Percentiles rank a stretch among this genome's conserved stretches.
phyloP scores from a whole-genome alignment of 1,140 invertebrate genomes.

The Gryon sp. region DNA sequence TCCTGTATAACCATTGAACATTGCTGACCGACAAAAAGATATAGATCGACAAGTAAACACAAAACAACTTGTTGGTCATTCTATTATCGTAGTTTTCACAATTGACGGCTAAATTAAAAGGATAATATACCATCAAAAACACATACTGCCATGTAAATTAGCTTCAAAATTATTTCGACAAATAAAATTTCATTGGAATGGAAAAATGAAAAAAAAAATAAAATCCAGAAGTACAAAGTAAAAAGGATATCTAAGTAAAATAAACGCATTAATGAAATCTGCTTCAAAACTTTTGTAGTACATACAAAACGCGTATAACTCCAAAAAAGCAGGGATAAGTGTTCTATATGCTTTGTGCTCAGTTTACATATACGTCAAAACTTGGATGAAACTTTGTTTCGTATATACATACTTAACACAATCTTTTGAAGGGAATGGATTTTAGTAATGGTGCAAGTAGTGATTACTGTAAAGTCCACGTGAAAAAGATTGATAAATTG shows the following conservation, averaged over 20 bases:
- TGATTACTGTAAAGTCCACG: constrained; percentile 12
- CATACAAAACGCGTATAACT: constrained; percentile 3
- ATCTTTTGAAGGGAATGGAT: constrained; percentile 45
- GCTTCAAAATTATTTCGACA: too few relatives aligned
- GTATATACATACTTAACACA: constrained; percentile 26
- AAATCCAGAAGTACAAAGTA: too few relatives aligned
- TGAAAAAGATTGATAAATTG: constrained; percentile 21
- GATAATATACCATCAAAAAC: too few relatives aligned
- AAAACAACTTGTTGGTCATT: constrained; percentile 43
- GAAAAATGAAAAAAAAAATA: too few relatives aligned
- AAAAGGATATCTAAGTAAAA: background rate
- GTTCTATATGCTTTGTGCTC: constrained; percentile 7
- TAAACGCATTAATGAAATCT: background rate
- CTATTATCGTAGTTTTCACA: constrained; percentile 1
- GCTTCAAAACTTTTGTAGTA: background rate
- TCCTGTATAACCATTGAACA: constrained; percentile 24
- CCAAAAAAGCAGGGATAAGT: background rate
- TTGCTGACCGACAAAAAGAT: constrained; percentile 26
- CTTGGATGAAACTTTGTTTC: constrained; percentile 34
- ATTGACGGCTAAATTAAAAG: background rate
- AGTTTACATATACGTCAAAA: constrained; percentile 5
- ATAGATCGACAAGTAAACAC: constrained; percentile 39
- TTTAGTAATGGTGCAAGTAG: constrained; percentile 17
- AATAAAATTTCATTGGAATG: too few relatives aligned
- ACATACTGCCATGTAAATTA: too few relatives aligned